Percentiles rank a stretch among this genome's conserved stretches.
These are phyloP conservation scores for Bubalus kerabau DNA, from an alignment of 2,113 vertebrate species.

Conservation along the genomic window DNA sequence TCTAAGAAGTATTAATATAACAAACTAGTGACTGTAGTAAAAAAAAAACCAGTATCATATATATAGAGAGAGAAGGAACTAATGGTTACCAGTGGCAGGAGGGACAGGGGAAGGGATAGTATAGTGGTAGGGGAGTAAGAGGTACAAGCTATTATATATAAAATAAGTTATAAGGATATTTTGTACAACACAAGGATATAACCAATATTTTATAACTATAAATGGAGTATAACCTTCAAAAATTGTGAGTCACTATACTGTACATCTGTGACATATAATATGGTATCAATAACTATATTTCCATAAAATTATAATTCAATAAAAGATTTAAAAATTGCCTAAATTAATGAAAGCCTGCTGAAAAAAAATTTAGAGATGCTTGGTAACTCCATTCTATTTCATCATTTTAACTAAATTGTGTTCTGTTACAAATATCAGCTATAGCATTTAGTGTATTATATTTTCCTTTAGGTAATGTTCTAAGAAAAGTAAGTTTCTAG, in stretches of 20 bases:
- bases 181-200: background rate
- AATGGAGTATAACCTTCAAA: background rate
- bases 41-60: background rate
- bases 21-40: background rate
- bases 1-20: background rate
- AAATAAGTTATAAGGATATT: background rate
- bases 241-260: background rate
- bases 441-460: background rate
- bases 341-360: background rate
- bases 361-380: background rate
- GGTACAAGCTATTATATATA: background rate
- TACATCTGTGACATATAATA: background rate
- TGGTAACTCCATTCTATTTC: background rate
- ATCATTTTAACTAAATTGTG: background rate
- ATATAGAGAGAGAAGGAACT: background rate
- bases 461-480: background rate
- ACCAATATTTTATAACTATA: background rate
- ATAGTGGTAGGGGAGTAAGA: background rate
- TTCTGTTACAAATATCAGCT: background rate
- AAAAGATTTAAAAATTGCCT: background rate
- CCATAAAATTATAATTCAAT: background rate
- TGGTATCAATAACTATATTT: background rate
- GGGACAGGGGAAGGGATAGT: background rate
- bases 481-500: background rate
- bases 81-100: too few relatives aligned